Evolutionary conservation across 2,797 vertebrate species (phyloP), one percentile per base, ranked within the genome.

Genomic region (Lagocephalus sceleratus): DNA sequence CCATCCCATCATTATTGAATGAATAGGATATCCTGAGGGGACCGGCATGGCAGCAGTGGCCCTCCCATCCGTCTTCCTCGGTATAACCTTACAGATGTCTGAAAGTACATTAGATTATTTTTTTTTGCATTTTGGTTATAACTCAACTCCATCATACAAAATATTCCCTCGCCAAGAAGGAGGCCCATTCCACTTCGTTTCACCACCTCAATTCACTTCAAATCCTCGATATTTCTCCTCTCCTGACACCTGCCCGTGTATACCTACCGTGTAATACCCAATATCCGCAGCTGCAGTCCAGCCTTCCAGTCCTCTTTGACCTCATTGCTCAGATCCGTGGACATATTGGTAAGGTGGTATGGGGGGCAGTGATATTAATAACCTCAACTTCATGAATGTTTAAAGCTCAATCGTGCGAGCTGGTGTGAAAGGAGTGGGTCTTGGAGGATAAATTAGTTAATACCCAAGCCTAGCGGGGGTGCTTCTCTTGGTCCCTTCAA

Each of bases 361-460:
- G 60, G 45, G 44, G 67, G 46, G 39, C 20, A 46, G 1, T 54
- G 66, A 68, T 83, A 87, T 85, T 83, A 89, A 85, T 85, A 88
- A 72, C 66, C 39, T 54, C 47, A 43, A 58, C 57, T 75, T 85
- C 84, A 85, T 89, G 75, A 79, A 87, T 88, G 73, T 87, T 89
- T 88, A 68, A 87, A 54, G 76, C 61, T 78, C 67, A 78, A 84
- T 86, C 73, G 82, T 47, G 64, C 40, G 62, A 71, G 68, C 58
- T 58, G 61, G 72, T 68, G 69, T 82, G 68, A 71, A 58, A 66
- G 51, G 52, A 76, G 71, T 39, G 50, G 38, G 71, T 71, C 59
- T 66, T 60, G 45, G 57, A 65, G 72, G 74, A 70, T 62, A 74
- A 60, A 66, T 79, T 72, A 72, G 71, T 76, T 70, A 79, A 73